Base-by-base conservation (phyloP, 1,140 invertebrate species). In the Coptotermes formosanus region DNA sequence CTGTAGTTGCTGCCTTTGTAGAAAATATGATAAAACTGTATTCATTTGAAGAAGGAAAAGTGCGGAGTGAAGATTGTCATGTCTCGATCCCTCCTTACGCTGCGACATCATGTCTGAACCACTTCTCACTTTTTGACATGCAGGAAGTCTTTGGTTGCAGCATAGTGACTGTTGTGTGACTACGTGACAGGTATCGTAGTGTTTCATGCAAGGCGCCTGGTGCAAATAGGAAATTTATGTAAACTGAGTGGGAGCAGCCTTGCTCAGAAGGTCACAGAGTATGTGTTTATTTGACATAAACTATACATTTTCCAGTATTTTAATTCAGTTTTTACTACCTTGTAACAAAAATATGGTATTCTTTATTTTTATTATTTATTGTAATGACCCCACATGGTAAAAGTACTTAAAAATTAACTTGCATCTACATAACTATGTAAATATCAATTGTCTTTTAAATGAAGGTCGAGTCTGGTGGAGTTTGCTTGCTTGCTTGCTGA, bases 221-320 rank as follows among this genome's bases (percentile, higher is more conserved):
- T 55, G 52, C 16, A 55, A 55, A 19, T 55, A 55, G 14, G 52
- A 21, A 16, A 55, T 19, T 21, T 12, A 21, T 55, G 12, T 55
- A 16, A 21, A 95, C 89, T 94, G 94, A 94, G 88, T 90, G 89
- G 89, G 89, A 86, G 82, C 86, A 32, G 25, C 14, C 83, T 48
- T 83, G 83, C n/a, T 30, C 45, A 45, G 44, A n/a, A 45, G 83
- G 83, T 84, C 82, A 55, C 83, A 84, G 16, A 84, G 16, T 84
- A 23, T 84, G 16, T 84, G 64, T 55, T 55, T 55, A 4, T 1
- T 55, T 55, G 19, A 55, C 16, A 21, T 55, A 30, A 30, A 75
- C 25, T 75, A 25, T 82, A 83, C 52, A 84, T 84, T 45, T 48
- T 45, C 83, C 83, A 84, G 83, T 84, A 84, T 84, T 84, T 84